Percentiles rank a stretch among this genome's conserved stretches.
These are phyloP conservation scores for Strix aluco DNA, from an alignment of 2,113 vertebrate species.

Conservation along the genomic window DNA sequence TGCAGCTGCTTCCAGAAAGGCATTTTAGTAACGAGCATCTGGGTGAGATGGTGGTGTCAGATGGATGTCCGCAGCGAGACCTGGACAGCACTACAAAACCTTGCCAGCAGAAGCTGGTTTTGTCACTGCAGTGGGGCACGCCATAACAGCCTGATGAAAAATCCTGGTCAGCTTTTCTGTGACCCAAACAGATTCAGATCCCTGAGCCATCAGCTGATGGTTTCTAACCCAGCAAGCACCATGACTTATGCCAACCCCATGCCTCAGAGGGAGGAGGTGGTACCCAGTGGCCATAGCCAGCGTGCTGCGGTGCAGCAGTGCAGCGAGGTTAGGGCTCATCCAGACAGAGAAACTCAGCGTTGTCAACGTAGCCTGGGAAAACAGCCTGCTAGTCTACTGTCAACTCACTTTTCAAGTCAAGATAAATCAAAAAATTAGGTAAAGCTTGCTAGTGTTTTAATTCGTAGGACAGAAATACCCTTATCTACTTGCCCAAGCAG, in stretches of 20 bases:
- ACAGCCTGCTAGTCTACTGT: background rate
- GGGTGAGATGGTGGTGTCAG: background rate
- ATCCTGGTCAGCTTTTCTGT: background rate
- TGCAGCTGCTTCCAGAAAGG: background rate
- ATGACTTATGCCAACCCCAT: background rate
- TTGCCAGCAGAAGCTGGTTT: background rate
- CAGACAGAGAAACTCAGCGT: background rate
- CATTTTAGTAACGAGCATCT: background rate
- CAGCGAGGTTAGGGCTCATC: background rate
- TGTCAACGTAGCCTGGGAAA: background rate
- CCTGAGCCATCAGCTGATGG: background rate
- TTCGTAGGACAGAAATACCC: background rate
- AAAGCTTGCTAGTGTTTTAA: background rate
- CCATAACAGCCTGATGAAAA: background rate
- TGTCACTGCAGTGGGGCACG: background rate
- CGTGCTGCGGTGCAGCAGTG: background rate
- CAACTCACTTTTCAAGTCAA: background rate
- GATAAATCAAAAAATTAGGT: background rate
- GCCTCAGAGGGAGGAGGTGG: background rate
- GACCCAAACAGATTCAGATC: background rate
- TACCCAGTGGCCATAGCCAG: accelerated
- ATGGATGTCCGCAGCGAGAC: background rate
- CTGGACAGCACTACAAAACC: background rate
- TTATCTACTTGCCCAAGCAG: background rate
- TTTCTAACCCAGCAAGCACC: background rate